Base-by-base conservation (phyloP, 2,888 invertebrate genomes). In the Allacma fusca region DNA sequence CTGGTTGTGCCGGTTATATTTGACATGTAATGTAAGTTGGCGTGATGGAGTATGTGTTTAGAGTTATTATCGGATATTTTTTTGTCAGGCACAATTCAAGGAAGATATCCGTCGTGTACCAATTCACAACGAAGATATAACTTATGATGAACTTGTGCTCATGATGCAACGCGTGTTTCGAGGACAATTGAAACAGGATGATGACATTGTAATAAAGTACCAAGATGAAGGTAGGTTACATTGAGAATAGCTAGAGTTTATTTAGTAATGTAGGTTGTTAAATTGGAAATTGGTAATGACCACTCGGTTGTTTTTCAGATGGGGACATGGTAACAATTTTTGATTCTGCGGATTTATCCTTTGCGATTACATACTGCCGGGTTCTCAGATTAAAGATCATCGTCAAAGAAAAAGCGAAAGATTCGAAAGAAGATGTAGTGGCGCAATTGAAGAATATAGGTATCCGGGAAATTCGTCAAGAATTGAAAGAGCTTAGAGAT, bases 151-250 rank as follows among this genome's bases (percentile, higher is more conserved):
- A 86, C 86, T 92, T 72, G 89, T 92, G 74, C 87, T 92, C 75
- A 92, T 92, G 92, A 91, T 92, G 91, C 91, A 92, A 85, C 86
- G 91, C 82, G 90, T 92, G 7, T 92, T 91, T 86, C 86, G 90
- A 75, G 91, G 91, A 19, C 90, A 91, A 85, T 86, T 92, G 43
- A 88, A 87, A 69, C 88, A 89, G 69, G 89, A 88, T 81, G 92
- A 92, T 88, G 91, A 92, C 83, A 89, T 92, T 78, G 88, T 89
- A 13, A 89, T 92, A 71, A 92, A 92, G 86, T 92, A 92, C 86
- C 91, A 90, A 87, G 92, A 92, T 87, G 91, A 91, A 89, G 91
- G 91, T 91, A 81, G 76, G 34, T 29, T 68, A n/a, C n/a, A n/a
- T n/a, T n/a, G n/a, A n/a, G n/a, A n/a, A n/a, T n/a, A n/a, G n/a